Evolutionary conservation across 2,888 invertebrate genomes (phyloP).

Genomic region (Therioaphis trifolii): DNA sequence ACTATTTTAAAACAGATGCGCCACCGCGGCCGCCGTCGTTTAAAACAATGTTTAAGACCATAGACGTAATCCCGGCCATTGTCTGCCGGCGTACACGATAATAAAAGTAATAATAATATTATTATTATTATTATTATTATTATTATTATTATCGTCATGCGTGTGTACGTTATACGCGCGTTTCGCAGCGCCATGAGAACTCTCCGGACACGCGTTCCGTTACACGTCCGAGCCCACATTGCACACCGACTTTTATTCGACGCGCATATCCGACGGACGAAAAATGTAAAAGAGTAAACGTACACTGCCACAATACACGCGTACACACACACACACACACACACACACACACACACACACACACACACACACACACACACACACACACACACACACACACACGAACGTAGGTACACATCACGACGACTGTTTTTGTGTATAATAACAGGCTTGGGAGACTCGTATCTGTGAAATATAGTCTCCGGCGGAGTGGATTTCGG

Average conservation of each 20-base stretch:
- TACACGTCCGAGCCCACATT: slow-evolving; percentile 9
- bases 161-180: not conserved
- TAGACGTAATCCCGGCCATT: slow-evolving; percentile 40
- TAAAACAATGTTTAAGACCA: slow-evolving; percentile 23
- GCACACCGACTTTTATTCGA: slow-evolving; percentile 3
- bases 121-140: not conserved
- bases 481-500: not conserved
- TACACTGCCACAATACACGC: not conserved
- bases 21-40: not conserved
- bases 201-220: slow-evolving; percentile 47
- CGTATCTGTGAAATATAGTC: too few relatives aligned
- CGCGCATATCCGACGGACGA: slow-evolving; percentile 20
- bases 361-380: too few relatives aligned
- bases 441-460: slow-evolving; percentile 39
- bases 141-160: not conserved
- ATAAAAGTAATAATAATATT: not conserved
- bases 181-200: slow-evolving; percentile 50
- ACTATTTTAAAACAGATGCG: not conserved
- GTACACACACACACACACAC: too few relatives aligned
- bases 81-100: not conserved
- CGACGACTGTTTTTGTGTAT: not conserved
- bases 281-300: not conserved
- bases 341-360: too few relatives aligned
- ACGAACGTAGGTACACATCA: too few relatives aligned
- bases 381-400: too few relatives aligned